Evolutionary conservation across 2,797 vertebrate species (phyloP).

Genomic region (Gymnocypris eckloni): DNA sequence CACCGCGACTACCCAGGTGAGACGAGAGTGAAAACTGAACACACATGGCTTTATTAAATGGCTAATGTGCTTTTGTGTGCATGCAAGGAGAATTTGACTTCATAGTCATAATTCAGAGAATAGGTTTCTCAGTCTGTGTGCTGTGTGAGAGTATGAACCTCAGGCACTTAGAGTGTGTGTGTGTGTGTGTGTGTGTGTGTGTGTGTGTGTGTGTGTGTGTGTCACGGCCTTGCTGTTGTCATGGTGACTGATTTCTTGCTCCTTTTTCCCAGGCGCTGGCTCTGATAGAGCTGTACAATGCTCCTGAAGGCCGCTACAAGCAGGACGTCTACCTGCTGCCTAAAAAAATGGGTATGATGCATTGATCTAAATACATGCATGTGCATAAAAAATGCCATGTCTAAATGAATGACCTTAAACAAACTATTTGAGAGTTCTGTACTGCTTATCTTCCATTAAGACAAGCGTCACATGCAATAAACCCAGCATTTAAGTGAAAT

Average conservation of each 20-base stretch:
- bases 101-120: slow-evolving; percentile 10
- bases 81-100: slow-evolving; percentile 3
- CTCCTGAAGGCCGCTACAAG: slow-evolving; percentile 96
- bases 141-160: slow-evolving; percentile 20
- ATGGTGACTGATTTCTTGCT: slow-evolving; percentile 55
- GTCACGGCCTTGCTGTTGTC: slow-evolving; percentile 53
- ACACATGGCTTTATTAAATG: neutral
- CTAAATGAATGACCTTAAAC: neutral
- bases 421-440: neutral
- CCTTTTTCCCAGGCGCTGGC: slow-evolving; percentile 86
- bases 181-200: neutral
- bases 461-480: neutral
- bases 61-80: neutral
- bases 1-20: slow-evolving; percentile 95
- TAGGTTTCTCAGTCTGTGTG: slow-evolving; percentile 18
- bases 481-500: neutral
- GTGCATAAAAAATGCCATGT: neutral
- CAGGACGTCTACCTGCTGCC: slow-evolving; percentile 97
- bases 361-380: slow-evolving; percentile 63
- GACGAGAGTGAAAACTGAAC: slow-evolving; percentile 17
- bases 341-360: slow-evolving; percentile 92
- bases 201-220: too few relatives aligned
- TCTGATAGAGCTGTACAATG: slow-evolving; percentile 95
- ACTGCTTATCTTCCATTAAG: neutral
- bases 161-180: neutral